Base-by-base conservation (phyloP, 1,140 invertebrate genomes). In the Trichogramma pretiosum region DNA sequence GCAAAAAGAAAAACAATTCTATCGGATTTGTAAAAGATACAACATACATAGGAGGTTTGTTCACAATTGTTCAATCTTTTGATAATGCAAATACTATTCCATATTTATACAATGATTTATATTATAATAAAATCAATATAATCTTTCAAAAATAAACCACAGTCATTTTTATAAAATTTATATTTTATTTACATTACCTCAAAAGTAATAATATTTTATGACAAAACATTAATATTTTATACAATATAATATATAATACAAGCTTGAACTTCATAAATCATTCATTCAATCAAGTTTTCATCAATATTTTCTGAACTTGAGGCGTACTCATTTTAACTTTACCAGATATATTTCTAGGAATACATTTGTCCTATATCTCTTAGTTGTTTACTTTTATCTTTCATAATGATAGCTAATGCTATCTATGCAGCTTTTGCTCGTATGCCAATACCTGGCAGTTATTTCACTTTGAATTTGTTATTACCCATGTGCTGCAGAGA, bases 391-490 rank as follows among this genome's bases (percentile, higher is more conserved):
- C 70, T 69, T 70, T 87, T 91, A 56, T 97, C 93, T 57, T 83
- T 79, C 3, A 91, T 64, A 70, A 99, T 98, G 59, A 94, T 83
- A 32, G 83, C 79, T 1, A 98, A 61, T 0, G 93, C 93, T 5
- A 86, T 87, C 69, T 93, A 93, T 0, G 91, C 87, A 11, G 93
- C 94, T 75, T 98, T 98, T 14, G 96, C 96, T 56, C 93, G 76
- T 73, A 93, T 98, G 26, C 85, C 84, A n/a, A 83, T 89, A 4
- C 95, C 95, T 1, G 94, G 95, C 3, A 85, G 91, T 36, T 98
- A 66, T 68, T 99, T 99, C 0, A 96, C 87, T 73, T 95, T 93
- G 61, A 82, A 94, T 62, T 98, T 99, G 69, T 95, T 98, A 70
- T 88, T 38, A 80, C 73, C 17, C 98, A 66, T 14, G 89, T 79